phyloP scores from a whole-genome alignment of 2,888 invertebrate species.

The Stegophylla sp. region DNA sequence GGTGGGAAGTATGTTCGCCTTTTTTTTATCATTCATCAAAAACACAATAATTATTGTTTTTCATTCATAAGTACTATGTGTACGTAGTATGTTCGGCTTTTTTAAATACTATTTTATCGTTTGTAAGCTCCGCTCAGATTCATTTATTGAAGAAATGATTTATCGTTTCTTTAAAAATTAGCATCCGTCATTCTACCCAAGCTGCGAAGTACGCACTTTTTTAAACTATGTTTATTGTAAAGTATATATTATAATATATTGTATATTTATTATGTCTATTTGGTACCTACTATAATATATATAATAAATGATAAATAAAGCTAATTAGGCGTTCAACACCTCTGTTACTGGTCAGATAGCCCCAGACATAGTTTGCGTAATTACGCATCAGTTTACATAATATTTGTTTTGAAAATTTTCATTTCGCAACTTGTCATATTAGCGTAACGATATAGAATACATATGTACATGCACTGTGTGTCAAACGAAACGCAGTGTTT shows the following conservation, averaged over 20 bases:
- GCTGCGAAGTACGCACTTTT: background rate
- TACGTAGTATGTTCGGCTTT: too few species aligned
- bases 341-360: slow-evolving; percentile 9
- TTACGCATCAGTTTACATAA: slow-evolving; percentile 54
- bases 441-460: slow-evolving; percentile 15
- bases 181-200: background rate
- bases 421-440: slow-evolving; percentile 47
- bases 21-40: too few species aligned
- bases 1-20: too few species aligned
- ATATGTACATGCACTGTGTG: background rate
- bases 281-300: background rate
- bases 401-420: slow-evolving; percentile 55
- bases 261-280: background rate
- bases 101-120: too few species aligned
- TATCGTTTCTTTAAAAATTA: too few species aligned
- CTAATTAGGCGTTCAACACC: slow-evolving; percentile 29
- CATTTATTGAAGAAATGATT: too few species aligned
- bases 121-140: too few species aligned
- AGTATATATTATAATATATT: too few species aligned
- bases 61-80: too few species aligned
- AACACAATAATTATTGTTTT: too few species aligned
- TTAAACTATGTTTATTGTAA: background rate
- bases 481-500: slow-evolving; percentile 2
- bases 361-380: slow-evolving; percentile 44
- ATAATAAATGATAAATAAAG: slow-evolving; percentile 17